Conservation (phyloP, 2,888 invertebrate species). For the Sinohyriopsis cumingii region DNA sequence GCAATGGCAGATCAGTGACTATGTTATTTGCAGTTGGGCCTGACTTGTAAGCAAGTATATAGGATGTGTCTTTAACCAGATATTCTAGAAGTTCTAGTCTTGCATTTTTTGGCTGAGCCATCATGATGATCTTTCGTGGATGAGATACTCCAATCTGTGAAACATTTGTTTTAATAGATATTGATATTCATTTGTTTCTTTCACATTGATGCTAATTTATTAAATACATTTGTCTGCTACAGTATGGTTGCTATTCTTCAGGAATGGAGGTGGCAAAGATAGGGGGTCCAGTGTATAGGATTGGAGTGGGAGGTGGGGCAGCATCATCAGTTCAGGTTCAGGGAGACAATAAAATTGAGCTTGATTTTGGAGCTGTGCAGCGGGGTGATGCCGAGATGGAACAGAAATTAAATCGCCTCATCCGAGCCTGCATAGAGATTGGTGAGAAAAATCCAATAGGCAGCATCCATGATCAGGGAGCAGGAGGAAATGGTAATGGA, state of each 20-base stretch:
- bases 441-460: constrained; percentile 85
- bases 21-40: too few species aligned
- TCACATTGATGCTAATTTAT: too few species aligned
- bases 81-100: too few species aligned
- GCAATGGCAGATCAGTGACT: too few species aligned
- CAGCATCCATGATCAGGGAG: constrained; percentile 99
- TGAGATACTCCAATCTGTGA: too few species aligned
- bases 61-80: too few species aligned
- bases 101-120: too few species aligned
- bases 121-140: too few species aligned
- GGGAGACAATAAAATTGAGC: constrained; percentile 85
- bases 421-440: constrained; percentile 92
- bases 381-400: constrained; percentile 99
- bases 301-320: constrained; percentile 98
- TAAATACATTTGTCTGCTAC: too few species aligned
- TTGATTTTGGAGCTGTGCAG: constrained; percentile 98
- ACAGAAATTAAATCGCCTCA: constrained; percentile 94
- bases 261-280: constrained; percentile 95
- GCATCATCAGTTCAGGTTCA: constrained; percentile 96
- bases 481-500: constrained; percentile 84
- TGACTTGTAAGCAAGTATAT: too few species aligned
- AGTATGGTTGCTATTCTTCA: constrained; percentile 49
- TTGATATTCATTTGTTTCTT: too few species aligned
- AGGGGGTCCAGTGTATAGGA: constrained; percentile 97
- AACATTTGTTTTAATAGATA: too few species aligned